A percentile compares a stretch with the other conserved stretches of the same genome.
These are phyloP conservation scores for Dendrocopos noguchii DNA, from an alignment of 2,113 vertebrate species.

Conservation along the genomic window DNA sequence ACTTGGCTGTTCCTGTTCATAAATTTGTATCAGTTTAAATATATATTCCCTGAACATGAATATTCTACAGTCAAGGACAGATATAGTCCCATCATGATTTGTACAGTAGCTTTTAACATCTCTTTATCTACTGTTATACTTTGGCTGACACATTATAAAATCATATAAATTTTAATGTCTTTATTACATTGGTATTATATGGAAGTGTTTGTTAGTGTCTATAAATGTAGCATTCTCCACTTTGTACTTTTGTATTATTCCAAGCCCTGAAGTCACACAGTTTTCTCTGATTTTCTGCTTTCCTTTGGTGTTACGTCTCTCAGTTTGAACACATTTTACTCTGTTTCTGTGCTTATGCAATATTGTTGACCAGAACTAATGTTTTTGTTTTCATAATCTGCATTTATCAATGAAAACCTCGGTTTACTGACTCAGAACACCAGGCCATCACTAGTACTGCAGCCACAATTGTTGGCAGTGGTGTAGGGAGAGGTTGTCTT, in stretches of 20 bases:
- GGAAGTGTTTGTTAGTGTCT: neutral
- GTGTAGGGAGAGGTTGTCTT: neutral
- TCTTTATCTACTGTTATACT: neutral
- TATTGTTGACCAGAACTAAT: neutral
- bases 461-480: neutral
- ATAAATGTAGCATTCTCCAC: neutral
- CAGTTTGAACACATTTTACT: neutral
- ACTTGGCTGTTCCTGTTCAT: neutral
- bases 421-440: neutral
- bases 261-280: neutral
- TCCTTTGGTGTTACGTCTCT: neutral
- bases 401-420: neutral
- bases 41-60: neutral
- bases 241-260: neutral
- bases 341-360: neutral
- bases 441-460: neutral
- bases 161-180: neutral
- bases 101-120: neutral
- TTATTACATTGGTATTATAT: neutral
- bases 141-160: neutral
- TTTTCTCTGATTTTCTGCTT: neutral
- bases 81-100: neutral
- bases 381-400: neutral
- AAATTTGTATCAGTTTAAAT: neutral
- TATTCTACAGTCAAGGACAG: neutral